Conservation (phyloP, 2,888 invertebrate genomes). For the Volucella inflata region DNA sequence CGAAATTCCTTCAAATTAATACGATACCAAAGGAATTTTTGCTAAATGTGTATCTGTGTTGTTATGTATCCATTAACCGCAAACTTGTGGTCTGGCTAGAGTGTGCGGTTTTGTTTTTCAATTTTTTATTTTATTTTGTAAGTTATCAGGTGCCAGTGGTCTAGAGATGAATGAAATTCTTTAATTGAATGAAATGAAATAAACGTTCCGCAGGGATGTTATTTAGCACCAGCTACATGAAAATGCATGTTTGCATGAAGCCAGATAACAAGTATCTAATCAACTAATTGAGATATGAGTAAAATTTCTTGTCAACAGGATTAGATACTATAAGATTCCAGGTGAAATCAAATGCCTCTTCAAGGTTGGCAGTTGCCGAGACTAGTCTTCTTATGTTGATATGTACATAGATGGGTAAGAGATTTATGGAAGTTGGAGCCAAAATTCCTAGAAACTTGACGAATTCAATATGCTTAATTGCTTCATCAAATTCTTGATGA, state of each 20-base stretch:
- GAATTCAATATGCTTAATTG: conserved; percentile 71
- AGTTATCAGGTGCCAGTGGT: conserved; percentile 63
- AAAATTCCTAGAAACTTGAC: conserved; percentile 14
- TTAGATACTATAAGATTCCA: background rate
- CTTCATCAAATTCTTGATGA: conserved; percentile 59
- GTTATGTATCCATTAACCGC: too few species aligned
- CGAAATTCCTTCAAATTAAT: background rate
- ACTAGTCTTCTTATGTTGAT: too few species aligned
- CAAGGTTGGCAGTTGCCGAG: too few species aligned
- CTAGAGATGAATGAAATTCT: conserved; percentile 65
- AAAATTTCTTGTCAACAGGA: conserved; percentile 26
- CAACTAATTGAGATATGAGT: conserved; percentile 22
- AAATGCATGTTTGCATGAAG: conserved; percentile 54
- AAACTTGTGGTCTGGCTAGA: conserved; percentile 11
- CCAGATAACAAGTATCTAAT: background rate
- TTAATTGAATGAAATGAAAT: conserved; percentile 51
- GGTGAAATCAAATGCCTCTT: background rate
- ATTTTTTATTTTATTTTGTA: too few species aligned
- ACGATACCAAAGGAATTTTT: background rate
- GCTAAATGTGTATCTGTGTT: background rate
- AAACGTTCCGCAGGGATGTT: conserved; percentile 30
- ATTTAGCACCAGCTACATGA: conserved; percentile 44
- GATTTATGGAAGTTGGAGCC: background rate
- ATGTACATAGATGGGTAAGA: too few species aligned
- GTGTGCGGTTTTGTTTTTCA: conserved; percentile 24